Evolutionary conservation across 2,113 vertebrate genomes (phyloP).

Genomic region (Gymnobelideus leadbeateri): DNA sequence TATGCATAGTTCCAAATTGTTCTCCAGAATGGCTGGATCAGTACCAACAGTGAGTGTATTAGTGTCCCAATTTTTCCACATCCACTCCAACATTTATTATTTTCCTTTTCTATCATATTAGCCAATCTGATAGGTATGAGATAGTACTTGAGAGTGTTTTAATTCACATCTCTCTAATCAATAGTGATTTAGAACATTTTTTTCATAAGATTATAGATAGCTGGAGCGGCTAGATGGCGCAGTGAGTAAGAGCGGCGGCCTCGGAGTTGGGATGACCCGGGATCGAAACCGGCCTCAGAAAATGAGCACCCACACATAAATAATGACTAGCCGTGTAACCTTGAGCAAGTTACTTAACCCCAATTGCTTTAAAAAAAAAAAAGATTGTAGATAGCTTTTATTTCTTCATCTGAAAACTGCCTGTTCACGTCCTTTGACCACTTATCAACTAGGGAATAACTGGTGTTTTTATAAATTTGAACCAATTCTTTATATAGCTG

Average conservation of each 20-base stretch:
- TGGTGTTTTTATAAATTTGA: too few species aligned
- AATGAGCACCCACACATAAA: too few species aligned
- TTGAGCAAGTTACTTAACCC: too few species aligned
- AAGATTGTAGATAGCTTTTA: neutral
- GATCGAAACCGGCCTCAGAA: too few species aligned
- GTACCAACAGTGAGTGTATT: neutral
- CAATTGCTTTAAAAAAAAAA: too few species aligned
- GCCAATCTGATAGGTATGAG: neutral
- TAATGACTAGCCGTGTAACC: too few species aligned
- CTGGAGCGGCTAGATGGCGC: too few species aligned
- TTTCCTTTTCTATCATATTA: neutral
- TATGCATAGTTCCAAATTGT: neutral
- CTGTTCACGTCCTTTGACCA: neutral
- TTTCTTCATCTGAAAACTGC: neutral
- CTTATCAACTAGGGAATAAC: neutral
- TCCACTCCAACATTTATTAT: neutral
- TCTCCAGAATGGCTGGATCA: neutral
- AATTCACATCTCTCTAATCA: neutral
- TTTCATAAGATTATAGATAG: too few species aligned
- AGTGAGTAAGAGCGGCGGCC: too few species aligned
- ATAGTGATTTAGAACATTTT: neutral
- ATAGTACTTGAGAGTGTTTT: neutral
- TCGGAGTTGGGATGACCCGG: too few species aligned
- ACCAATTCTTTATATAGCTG: neutral
- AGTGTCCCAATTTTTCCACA: neutral